Percentiles rank a stretch among this genome's conserved stretches.
Conservation (phyloP, 2,797 vertebrate genomes). For the Crocodylus rhombifer region DNA sequence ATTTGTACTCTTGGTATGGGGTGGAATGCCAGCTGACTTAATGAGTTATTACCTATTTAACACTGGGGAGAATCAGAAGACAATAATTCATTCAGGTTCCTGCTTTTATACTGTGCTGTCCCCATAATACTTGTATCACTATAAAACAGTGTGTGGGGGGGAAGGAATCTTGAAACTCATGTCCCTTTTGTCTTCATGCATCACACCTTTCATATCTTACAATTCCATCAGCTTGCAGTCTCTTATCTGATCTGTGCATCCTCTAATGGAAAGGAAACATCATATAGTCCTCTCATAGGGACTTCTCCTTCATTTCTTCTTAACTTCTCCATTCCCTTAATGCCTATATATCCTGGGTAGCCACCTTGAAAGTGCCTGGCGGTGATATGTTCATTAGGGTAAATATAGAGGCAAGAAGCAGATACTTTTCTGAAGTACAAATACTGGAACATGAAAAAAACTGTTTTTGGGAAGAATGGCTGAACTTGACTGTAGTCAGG, state of each 20-base stretch:
- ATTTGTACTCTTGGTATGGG: background rate
- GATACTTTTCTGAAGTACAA: background rate
- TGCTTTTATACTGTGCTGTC: background rate
- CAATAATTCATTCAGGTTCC: background rate
- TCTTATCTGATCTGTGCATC: background rate
- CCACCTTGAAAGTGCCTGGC: background rate
- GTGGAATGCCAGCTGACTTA: background rate
- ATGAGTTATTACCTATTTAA: background rate
- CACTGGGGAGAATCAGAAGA: background rate
- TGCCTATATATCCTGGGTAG: background rate
- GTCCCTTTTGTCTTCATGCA: background rate
- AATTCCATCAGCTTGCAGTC: background rate
- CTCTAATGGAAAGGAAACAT: background rate
- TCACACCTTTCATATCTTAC: background rate
- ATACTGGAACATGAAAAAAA: background rate
- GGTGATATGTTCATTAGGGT: background rate
- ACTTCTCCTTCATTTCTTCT: background rate
- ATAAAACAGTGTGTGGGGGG: no score
- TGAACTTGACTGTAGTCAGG: background rate
- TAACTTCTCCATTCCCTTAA: background rate
- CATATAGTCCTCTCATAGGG: background rate
- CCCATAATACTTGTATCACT: background rate
- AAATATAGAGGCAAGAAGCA: background rate
- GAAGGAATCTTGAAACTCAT: background rate
- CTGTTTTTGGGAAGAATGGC: background rate